These are phyloP conservation scores for Ormyrus pomaceus DNA, from an alignment of 2,888 invertebrate genomes.

Conservation along the genomic window DNA sequence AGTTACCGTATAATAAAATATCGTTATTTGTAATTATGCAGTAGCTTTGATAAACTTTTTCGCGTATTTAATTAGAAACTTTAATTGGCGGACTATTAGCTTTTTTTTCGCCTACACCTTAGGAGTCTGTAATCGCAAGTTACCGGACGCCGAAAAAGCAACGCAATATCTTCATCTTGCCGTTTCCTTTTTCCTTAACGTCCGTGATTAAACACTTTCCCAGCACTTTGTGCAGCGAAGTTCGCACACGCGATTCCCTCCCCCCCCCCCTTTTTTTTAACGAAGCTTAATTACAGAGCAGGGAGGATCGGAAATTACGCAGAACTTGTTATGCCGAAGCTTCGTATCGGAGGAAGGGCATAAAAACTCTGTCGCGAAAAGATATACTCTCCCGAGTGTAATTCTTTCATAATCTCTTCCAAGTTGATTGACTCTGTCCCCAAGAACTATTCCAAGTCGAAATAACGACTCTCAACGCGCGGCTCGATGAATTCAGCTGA, in stretches of 20 bases:
- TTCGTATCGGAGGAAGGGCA: not conserved
- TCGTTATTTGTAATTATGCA: no score
- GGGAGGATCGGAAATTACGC: constrained; percentile 4
- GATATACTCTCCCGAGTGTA: not conserved
- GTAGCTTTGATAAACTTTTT: no score
- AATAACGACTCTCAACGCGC: not conserved
- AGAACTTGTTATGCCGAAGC: not conserved
- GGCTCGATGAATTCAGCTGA: no score
- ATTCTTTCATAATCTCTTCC: constrained; percentile 32
- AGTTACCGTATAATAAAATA: no score
- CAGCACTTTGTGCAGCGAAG: not conserved
- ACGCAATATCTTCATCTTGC: no score
- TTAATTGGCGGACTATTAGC: no score
- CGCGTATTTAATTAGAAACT: no score
- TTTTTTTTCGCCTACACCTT: no score
- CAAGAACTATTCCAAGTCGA: constrained; percentile 1
- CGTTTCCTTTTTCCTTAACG: constrained; percentile 22
- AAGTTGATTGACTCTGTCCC: constrained; percentile 2
- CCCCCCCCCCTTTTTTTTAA: constrained; percentile 2
- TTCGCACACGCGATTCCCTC: constrained; percentile 3
- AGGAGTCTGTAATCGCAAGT: not conserved
- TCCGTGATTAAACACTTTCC: constrained; percentile 14
- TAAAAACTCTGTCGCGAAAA: not conserved
- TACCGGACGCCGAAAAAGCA: not conserved
- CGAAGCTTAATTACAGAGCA: constrained; percentile 30